Evolutionary conservation across 1,140 invertebrate genomes (phyloP), one percentile per base, ranked within the genome.

Genomic region (Procambarus clarkii): DNA sequence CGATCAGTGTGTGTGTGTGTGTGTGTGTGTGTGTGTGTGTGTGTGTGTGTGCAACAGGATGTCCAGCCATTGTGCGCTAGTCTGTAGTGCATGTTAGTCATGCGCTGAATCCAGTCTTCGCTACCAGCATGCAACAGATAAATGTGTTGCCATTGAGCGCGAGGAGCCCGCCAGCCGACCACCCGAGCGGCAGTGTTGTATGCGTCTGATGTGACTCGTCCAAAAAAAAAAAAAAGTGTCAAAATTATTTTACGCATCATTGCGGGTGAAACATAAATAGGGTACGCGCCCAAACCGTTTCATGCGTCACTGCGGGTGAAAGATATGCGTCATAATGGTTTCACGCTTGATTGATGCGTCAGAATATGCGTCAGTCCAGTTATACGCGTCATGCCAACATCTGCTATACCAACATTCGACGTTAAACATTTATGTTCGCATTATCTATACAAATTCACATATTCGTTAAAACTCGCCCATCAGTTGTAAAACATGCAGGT

Each of bases 241-340:
- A 34, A 11, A 1, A 34, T 8, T 74, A 74, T 74, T 74, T 74
- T 74, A 74, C 69, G n/a, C 69, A 74, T 74, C 69, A n/a, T 8
- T 74, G n/a, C 69, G 0, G 8, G 24, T 5, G 21, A 74, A 8
- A 74, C n/a, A 74, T 8, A 74, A 4, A 34, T 34, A 54, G 50
- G 2, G 4, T 54, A 74, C 21, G 69, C 69, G 69, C 7, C 69
- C 69, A 74, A 9, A 74, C 8, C 5, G 69, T 74, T 74, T 74
- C n/a, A 74, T 74, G 69, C 69, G 21, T 74, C 69, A 74, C n/a
- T 21, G 21, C 69, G 69, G 69, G n/a, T 74, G 21, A 74, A 74
- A 34, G 69, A 24, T 34, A 34, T 34, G 69, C 69, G 69, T 74
- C 24, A 74, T 74, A 74, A 74, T 34, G 69, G 69, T 34, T 74